These are phyloP conservation scores for Papilio xuthus DNA, from an alignment of 1,140 invertebrate species.

Conservation along the genomic window DNA sequence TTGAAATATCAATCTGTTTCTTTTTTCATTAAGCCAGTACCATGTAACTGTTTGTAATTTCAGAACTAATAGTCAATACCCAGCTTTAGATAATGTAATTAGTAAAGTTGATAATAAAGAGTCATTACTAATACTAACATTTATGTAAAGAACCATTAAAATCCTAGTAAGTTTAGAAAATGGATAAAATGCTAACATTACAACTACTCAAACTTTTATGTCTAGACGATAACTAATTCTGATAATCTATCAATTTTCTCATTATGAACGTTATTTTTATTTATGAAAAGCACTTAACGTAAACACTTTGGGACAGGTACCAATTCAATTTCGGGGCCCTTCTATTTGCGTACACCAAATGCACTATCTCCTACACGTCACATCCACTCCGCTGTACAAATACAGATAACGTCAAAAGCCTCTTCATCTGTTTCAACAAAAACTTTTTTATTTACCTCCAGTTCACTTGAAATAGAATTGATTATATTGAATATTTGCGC, in stretches of 20 bases:
- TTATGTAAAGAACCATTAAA: no score
- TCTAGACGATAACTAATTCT: neutral
- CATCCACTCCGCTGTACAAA: slow-evolving; percentile 21
- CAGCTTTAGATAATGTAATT: no score
- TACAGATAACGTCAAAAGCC: slow-evolving; percentile 29
- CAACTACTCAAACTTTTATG: neutral
- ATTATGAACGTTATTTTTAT: neutral
- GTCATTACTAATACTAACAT: no score
- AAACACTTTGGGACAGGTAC: neutral
- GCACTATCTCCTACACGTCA: slow-evolving; percentile 26
- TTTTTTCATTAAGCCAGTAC: no score
- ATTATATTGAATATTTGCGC: neutral
- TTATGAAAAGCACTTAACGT: neutral
- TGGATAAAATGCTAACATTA: no score
- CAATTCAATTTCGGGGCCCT: slow-evolving; percentile 18
- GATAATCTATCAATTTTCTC: neutral
- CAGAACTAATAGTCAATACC: no score
- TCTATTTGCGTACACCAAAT: slow-evolving; percentile 28
- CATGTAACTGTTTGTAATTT: no score
- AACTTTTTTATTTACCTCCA: slow-evolving; percentile 7
- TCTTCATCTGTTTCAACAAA: slow-evolving; percentile 21
- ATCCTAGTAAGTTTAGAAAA: no score
- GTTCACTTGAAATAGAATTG: slow-evolving; percentile 3
- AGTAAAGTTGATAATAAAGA: no score
- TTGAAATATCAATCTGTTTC: no score